Conservation (phyloP, 2,888 invertebrate genomes). For the Phengaris arion region DNA sequence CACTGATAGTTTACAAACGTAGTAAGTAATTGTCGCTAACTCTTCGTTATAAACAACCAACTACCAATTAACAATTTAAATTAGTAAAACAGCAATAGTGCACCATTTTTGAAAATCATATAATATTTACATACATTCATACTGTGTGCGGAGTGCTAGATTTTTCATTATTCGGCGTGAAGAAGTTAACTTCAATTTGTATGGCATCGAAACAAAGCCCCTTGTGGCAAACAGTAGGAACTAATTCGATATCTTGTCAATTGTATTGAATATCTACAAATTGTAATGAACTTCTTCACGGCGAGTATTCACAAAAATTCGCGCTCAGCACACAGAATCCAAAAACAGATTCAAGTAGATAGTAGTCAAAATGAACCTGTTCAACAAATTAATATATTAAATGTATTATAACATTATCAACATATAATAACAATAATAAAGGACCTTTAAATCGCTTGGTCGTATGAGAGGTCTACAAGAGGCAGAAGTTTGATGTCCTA, state of each 20-base stretch:
- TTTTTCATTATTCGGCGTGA: too few species aligned
- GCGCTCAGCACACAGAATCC: background rate
- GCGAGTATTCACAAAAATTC: too few species aligned
- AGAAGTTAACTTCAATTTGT: too few species aligned
- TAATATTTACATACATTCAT: background rate
- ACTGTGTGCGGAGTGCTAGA: too few species aligned
- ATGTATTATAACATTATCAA: background rate
- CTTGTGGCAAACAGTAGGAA: too few species aligned
- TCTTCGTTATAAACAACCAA: background rate
- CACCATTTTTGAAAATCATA: background rate
- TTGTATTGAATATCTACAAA: too few species aligned
- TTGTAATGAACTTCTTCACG: too few species aligned
- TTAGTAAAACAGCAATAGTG: background rate
- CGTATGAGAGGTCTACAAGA: background rate
- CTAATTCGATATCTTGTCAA: too few species aligned
- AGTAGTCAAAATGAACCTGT: background rate
- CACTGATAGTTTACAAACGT: slow-evolving; percentile 7
- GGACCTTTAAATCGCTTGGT: background rate
- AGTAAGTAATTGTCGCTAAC: slow-evolving; percentile 21
- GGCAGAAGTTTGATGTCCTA: too few species aligned
- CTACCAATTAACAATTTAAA: background rate
- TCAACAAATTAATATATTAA: background rate
- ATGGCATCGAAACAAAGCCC: too few species aligned
- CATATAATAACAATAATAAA: background rate
- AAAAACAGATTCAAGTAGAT: background rate